A percentile compares a stretch with the other conserved stretches of the same genome.
phyloP scores from a whole-genome alignment of 2,113 vertebrate species.

The Syngnathoides biaculeatus region DNA sequence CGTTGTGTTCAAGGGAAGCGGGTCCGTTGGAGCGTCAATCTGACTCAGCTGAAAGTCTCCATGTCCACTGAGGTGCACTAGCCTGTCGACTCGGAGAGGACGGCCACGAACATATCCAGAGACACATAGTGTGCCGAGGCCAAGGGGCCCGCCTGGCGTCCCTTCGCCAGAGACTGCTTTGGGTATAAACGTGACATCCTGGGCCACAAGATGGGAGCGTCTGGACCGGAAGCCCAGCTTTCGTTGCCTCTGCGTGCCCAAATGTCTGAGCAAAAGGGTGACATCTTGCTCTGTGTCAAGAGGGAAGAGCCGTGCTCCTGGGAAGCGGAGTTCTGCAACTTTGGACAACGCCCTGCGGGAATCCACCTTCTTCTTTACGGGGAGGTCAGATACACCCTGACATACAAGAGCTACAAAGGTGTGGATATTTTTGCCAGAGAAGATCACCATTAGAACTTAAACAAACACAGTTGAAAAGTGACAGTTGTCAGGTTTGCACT shows the following conservation, averaged over 20 bases:
- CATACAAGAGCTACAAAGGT: conserved; percentile 78
- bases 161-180: conserved; percentile 36
- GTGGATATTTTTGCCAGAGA: background rate
- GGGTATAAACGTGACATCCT: conserved; percentile 75
- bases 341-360: conserved; percentile 79
- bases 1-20: conserved; percentile 76
- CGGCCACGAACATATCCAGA: conserved; percentile 88
- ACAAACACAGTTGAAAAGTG: background rate
- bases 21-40: conserved; percentile 85
- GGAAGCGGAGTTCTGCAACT: conserved; percentile 82
- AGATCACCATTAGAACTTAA: conserved; percentile 5
- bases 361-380: conserved; percentile 84
- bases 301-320: conserved; percentile 79
- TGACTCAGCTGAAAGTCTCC: conserved; percentile 94
- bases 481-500: conserved; percentile 33
- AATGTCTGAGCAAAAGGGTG: conserved; percentile 80
- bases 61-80: conserved; percentile 88
- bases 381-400: conserved; percentile 77
- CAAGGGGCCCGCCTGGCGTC: conserved; percentile 45
- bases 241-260: conserved; percentile 83
- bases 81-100: conserved; percentile 78
- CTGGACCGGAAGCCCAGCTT: conserved; percentile 84
- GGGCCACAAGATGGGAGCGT: conserved; percentile 82
- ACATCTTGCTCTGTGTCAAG: conserved; percentile 85
- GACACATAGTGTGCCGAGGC: conserved; percentile 83